phyloP scores from a whole-genome alignment of 2,888 invertebrate genomes.

The Dusona sp. region DNA sequence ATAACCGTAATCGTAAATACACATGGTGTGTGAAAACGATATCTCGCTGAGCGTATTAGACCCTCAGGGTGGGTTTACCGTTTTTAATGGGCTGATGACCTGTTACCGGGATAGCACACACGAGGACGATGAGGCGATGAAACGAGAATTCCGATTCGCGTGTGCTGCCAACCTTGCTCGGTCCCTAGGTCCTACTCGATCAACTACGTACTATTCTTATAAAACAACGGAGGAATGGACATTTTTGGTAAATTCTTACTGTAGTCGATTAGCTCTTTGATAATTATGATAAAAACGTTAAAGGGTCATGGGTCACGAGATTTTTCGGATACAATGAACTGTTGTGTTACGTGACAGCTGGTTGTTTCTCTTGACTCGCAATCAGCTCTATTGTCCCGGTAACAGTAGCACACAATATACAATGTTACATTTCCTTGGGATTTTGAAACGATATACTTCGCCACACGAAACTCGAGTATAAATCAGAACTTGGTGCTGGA shows the following conservation, averaged over 20 bases:
- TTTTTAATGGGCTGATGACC: constrained; percentile 73
- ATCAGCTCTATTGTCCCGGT: constrained; percentile 46
- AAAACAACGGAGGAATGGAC: not conserved
- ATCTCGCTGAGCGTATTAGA: constrained; percentile 54
- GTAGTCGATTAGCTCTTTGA: constrained; percentile 27
- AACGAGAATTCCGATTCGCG: constrained; percentile 67
- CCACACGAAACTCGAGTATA: constrained; percentile 63
- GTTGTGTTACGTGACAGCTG: constrained; percentile 64
- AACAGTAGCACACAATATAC: constrained; percentile 28
- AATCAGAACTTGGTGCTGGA: constrained; percentile 62
- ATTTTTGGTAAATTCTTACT: constrained; percentile 42
- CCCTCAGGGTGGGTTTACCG: constrained; percentile 68
- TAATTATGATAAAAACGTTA: constrained; percentile 44
- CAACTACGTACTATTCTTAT: constrained; percentile 11
- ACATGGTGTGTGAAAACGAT: constrained; percentile 76
- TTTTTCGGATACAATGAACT: constrained; percentile 37
- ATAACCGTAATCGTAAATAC: constrained; percentile 75
- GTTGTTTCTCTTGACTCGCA: constrained; percentile 59
- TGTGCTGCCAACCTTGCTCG: constrained; percentile 56
- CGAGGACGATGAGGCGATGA: constrained; percentile 56
- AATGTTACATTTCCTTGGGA: constrained; percentile 32
- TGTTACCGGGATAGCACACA: constrained; percentile 69
- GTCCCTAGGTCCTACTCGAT: constrained; percentile 34
- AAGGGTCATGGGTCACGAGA: constrained; percentile 25
- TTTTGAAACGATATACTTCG: constrained; percentile 64